A percentile compares a stretch with the other conserved stretches of the same genome.
Evolutionary conservation across 2,888 invertebrate species (phyloP).

Genomic region (Acholoe squamosa): DNA sequence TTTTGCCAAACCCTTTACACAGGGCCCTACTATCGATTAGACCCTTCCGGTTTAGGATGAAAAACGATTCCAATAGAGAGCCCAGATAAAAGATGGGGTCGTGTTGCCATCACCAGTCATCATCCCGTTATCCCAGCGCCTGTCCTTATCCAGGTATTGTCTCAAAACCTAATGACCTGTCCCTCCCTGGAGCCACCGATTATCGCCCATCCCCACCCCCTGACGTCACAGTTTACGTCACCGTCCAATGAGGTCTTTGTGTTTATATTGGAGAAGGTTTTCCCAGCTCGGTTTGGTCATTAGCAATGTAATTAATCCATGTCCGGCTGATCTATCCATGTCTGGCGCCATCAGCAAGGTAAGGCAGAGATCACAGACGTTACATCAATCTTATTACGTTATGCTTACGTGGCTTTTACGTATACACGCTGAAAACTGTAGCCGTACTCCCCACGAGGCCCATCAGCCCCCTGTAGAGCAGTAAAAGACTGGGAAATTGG

Average conservation of each 20-base stretch:
- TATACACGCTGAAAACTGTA: not conserved
- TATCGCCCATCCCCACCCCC: not conserved
- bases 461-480: constrained; percentile 5
- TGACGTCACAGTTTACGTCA: not conserved
- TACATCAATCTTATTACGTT: not conserved
- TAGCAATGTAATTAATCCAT: not conserved
- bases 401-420: not conserved
- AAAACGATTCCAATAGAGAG: not conserved
- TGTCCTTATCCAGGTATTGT: not conserved
- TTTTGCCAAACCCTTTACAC: not conserved
- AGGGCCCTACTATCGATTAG: not conserved
- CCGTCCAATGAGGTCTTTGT: not conserved
- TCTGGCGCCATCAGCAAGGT: not conserved
- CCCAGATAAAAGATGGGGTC: not conserved
- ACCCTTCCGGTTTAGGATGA: not conserved
- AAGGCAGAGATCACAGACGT: not conserved
- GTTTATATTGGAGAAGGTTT: not conserved
- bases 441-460: not conserved
- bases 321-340: not conserved
- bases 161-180: not conserved
- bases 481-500: not conserved
- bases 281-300: not conserved
- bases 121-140: not conserved
- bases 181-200: not conserved
- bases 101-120: not conserved